Evolutionary conservation across 1,140 invertebrate genomes (phyloP).

Genomic region (Cydia amplana): DNA sequence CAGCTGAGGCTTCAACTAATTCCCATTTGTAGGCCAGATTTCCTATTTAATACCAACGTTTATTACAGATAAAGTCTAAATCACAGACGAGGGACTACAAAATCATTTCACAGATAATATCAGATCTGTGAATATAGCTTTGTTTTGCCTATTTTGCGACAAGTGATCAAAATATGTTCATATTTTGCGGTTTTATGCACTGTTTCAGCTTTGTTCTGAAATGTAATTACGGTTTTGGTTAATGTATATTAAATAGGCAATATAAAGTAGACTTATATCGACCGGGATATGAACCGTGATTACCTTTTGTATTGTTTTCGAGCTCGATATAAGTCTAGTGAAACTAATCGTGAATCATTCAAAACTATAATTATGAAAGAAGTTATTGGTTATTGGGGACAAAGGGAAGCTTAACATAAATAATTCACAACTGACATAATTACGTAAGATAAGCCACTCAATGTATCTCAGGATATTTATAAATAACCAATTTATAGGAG

Average conservation of each 20-base stretch:
- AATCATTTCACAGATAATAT: conserved; percentile 9
- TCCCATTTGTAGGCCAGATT: background rate
- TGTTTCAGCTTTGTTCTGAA: conserved; percentile 4
- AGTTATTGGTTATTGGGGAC: background rate
- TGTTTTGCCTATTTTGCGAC: background rate
- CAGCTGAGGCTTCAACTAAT: too few species aligned
- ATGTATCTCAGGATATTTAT: too few species aligned
- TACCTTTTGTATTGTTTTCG: too few species aligned
- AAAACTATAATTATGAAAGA: too few species aligned
- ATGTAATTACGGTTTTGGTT: background rate
- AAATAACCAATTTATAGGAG: too few species aligned
- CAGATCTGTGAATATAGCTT: background rate
- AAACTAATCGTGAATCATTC: too few species aligned
- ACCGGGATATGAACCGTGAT: too few species aligned
- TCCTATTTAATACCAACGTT: background rate
- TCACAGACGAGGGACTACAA: background rate
- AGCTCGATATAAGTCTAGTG: too few species aligned
- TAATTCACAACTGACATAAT: too few species aligned
- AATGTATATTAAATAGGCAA: background rate
- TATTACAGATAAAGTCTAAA: conserved; percentile 8
- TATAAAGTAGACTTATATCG: background rate
- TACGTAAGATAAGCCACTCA: too few species aligned
- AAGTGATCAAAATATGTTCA: background rate
- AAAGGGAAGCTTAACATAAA: background rate
- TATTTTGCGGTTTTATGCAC: conserved; percentile 2